A percentile compares a stretch with the other conserved stretches of the same genome.
phyloP scores from a whole-genome alignment of 2,113 vertebrate genomes.

The Hydrochoerus hydrochaeris region DNA sequence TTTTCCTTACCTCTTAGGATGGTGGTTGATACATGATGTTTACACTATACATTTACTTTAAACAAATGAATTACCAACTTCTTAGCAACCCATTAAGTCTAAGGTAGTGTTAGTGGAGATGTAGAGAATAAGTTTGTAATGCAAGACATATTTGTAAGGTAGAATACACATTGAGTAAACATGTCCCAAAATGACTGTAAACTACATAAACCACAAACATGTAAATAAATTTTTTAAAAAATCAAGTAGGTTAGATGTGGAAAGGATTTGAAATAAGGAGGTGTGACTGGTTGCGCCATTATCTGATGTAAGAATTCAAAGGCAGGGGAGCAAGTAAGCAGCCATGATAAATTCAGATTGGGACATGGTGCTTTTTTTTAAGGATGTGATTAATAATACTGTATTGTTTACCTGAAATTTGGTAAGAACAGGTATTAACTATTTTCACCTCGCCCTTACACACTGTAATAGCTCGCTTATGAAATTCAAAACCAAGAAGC shows the following conservation, averaged over 20 bases:
- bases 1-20: conserved; percentile 15
- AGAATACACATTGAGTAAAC: background rate
- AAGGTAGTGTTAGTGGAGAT: background rate
- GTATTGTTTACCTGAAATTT: background rate
- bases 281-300: background rate
- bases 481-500: no score
- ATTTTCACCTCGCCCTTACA: background rate
- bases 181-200: background rate
- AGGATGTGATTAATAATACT: background rate
- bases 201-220: background rate
- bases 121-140: background rate
- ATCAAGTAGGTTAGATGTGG: background rate
- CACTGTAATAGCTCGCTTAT: no score
- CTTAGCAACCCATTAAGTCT: background rate
- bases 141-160: conserved; percentile 39
- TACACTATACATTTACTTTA: background rate
- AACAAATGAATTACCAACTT: background rate
- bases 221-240: background rate
- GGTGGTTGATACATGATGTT: background rate
- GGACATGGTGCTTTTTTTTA: background rate
- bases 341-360: conserved; percentile 13
- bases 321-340: background rate
- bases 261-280: background rate
- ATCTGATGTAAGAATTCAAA: background rate
- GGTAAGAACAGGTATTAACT: background rate